Evolutionary conservation across 2,797 vertebrate species (phyloP).

Genomic region (Leuciscus waleckii): DNA sequence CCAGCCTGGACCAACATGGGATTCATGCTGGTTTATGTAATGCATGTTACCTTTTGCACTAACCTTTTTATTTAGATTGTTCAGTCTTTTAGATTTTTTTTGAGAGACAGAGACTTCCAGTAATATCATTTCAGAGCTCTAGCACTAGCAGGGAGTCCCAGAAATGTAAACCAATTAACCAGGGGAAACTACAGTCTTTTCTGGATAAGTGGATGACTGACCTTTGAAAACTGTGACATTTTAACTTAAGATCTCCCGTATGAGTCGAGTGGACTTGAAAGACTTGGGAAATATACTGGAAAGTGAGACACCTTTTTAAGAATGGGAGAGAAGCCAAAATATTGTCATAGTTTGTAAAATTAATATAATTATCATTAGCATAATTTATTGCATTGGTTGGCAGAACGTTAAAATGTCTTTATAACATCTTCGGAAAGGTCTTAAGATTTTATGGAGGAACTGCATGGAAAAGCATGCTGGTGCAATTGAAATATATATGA

Average conservation of each 20-base stretch:
- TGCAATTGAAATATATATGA: background rate
- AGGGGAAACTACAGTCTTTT: constrained; percentile 31
- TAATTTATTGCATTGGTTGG: background rate
- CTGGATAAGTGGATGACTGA: constrained; percentile 49
- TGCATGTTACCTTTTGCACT: too few species aligned
- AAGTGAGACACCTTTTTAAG: background rate
- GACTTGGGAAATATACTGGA: background rate
- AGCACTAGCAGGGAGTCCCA: background rate
- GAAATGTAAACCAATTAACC: constrained; percentile 42
- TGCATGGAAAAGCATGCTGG: background rate
- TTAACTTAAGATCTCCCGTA: constrained; percentile 25
- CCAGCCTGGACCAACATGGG: background rate
- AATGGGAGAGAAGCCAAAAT: background rate
- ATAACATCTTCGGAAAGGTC: background rate
- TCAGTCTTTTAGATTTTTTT: background rate
- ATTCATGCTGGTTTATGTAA: background rate
- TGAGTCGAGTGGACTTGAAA: constrained; percentile 22
- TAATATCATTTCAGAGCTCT: background rate
- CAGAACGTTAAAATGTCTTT: background rate
- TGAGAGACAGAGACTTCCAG: background rate
- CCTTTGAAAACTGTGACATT: constrained; percentile 52
- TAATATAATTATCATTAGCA: background rate
- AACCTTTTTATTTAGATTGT: background rate
- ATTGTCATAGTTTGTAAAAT: background rate
- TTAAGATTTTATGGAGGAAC: background rate